Conservation (phyloP, 2,797 vertebrate species). For the Galagoides demidoff region DNA sequence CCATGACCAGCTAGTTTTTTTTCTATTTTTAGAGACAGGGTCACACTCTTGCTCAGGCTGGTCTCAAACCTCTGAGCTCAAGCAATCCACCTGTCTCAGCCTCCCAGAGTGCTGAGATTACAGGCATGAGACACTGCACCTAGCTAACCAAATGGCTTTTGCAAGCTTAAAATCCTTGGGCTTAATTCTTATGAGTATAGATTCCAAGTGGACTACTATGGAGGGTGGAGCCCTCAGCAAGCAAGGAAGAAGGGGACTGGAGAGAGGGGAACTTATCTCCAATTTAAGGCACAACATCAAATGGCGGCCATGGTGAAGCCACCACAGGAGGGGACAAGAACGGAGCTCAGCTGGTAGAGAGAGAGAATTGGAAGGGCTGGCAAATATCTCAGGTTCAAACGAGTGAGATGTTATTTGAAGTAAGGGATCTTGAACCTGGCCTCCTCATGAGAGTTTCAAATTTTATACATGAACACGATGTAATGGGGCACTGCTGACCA, state of each 20-base stretch:
- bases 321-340: neutral
- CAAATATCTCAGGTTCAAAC: neutral
- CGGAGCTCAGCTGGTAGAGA: neutral
- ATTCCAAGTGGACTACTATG: neutral
- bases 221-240: neutral
- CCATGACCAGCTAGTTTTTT: no score
- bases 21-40: no score
- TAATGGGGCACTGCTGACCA: neutral
- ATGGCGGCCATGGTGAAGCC: neutral
- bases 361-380: neutral
- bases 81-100: no score
- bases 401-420: neutral
- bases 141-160: neutral
- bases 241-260: neutral
- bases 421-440: neutral
- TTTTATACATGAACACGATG: neutral
- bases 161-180: neutral
- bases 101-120: no score
- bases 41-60: no score
- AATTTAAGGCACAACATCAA: neutral
- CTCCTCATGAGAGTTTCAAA: neutral
- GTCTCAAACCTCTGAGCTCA: no score
- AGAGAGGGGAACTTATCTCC: neutral
- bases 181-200: neutral
- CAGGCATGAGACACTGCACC: no score